phyloP scores from a whole-genome alignment of 2,888 invertebrate genomes.

The Ochropleura leucogaster region DNA sequence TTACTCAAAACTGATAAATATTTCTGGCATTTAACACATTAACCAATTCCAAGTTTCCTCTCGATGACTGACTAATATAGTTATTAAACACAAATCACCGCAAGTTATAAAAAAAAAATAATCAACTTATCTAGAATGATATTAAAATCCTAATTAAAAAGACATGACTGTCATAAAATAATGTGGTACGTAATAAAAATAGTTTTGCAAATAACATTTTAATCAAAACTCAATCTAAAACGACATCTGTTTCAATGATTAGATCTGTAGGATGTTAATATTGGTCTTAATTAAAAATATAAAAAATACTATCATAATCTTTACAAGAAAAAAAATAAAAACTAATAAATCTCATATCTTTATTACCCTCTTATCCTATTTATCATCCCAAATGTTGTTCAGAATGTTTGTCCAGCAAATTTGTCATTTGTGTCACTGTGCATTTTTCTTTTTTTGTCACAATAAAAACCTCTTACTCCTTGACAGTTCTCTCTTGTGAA shows the following conservation, averaged over 20 bases:
- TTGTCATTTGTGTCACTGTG: conserved; percentile 51
- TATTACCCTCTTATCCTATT: conserved; percentile 28
- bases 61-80: too few relatives aligned
- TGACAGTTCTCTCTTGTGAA: conserved; percentile 58
- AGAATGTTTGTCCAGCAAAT: conserved; percentile 48
- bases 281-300: conserved; percentile 24
- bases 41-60: too few relatives aligned
- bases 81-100: too few relatives aligned
- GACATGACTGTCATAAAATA: conserved; percentile 15
- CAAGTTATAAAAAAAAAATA: background rate
- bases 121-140: background rate
- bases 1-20: background rate
- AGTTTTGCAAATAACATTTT: conserved; percentile 15
- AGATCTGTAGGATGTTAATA: conserved; percentile 18
- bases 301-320: background rate
- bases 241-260: conserved; percentile 16
- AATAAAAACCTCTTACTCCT: conserved; percentile 40
- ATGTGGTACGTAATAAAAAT: background rate
- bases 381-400: conserved; percentile 27
- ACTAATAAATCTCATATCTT: conserved; percentile 8
- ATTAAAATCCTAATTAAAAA: conserved; percentile 30
- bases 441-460: conserved; percentile 24
- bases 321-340: background rate
- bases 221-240: background rate
- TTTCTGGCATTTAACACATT: background rate